Evolutionary conservation across 1,140 invertebrate species (phyloP).

Genomic region (Trachymyrmex septentrionalis): DNA sequence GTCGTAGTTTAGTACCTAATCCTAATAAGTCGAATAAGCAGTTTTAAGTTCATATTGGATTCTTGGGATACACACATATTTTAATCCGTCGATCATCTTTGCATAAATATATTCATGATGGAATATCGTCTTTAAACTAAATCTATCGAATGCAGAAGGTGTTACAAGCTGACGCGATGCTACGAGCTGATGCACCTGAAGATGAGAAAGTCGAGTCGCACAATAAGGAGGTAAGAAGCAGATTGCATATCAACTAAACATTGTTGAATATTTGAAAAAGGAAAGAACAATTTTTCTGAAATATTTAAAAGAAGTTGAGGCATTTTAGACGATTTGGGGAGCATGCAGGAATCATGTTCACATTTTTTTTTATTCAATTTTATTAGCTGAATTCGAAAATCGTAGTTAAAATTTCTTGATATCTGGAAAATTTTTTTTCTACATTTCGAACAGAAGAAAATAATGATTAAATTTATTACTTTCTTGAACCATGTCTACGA

Average conservation of each 20-base stretch:
- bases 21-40: neutral
- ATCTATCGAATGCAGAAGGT: conserved; percentile 51
- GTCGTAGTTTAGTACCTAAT: neutral
- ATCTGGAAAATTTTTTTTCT: no score
- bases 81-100: conserved; percentile 14
- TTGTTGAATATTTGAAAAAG: neutral
- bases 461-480: no score
- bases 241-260: neutral
- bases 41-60: neutral
- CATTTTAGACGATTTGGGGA: no score
- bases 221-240: conserved; percentile 44
- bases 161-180: neutral
- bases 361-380: no score
- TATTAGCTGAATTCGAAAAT: no score
- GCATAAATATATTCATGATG: neutral
- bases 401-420: no score
- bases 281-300: no score
- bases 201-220: neutral
- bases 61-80: neutral
- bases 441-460: no score
- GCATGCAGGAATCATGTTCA: no score
- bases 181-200: neutral
- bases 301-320: no score
- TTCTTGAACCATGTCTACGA: no score
- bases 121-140: conserved; percentile 35